Evolutionary conservation across 2,888 invertebrate genomes (phyloP), one percentile per base, ranked within the genome.

Genomic region (Zygothrica quintamaculata): DNA sequence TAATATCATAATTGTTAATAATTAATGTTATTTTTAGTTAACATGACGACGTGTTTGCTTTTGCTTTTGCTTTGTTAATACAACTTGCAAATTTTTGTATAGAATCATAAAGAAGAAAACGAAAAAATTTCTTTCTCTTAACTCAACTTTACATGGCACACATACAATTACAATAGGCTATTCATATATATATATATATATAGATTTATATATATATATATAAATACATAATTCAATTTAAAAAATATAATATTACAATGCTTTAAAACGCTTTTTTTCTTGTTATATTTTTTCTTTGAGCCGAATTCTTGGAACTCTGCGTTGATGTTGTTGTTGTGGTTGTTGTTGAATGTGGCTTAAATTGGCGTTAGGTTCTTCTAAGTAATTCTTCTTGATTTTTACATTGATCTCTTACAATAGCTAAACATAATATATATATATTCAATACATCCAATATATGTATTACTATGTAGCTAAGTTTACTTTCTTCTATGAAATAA

Each of bases 21-120:
- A 74, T 71, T 75, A 70, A 73, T 78, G 18, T 76, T 70, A 55
- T 65, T 77, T 89, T 77, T 89, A 89, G 88, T 88, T 88, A 88
- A 88, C 88, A 89, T 89, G 85, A 88, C 88, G 88, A 88, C 88
- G 87, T 89, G 88, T 87, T 85, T 85, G 80, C 65, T 74, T 71
- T 82, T 79, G 80, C 68, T 50, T 46, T 55, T 57, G 56, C 46
- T 56, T 79, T 82, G 66, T 69, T 80, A 64, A 66, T 71, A 86
- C 84, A 80, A 72, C 72, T 72, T 34, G 77, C 82, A 87, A 81
- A 47, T 51, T 57, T 64, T 62, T 51, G 57, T 65, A 71, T 51
- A 62, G 51, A 79, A 73, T 65, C 61, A 66, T 67, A 34, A 55
- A 59, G 50, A 44, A 25, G 56, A 48, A 60, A 56, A 48, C 22